Evolutionary conservation across 2,113 vertebrate genomes (phyloP), one percentile per base, ranked within the genome.

Genomic region (Forbesichthys papilliferus): DNA sequence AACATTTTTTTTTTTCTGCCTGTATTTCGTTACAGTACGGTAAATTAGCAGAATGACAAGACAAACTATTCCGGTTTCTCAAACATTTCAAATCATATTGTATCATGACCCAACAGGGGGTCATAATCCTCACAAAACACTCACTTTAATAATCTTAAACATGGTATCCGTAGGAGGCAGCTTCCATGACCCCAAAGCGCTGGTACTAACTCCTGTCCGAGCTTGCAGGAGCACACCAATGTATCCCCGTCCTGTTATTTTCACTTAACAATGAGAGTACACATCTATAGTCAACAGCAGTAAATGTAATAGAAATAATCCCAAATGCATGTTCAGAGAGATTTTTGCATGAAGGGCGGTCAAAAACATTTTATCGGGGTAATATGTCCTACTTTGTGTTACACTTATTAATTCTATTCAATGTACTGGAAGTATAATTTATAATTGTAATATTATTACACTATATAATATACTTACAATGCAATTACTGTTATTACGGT

Each of bases 221-320:
- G 86, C 87, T 55, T 91, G 78, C 47, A 94, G 62, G 10, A 92
- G 77, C 47, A 91, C 61, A 0, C 92, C 91, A 47, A 56, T 68
- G 66, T 93, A 92, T 1, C 59, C 64, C 9, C 87, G 84, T 54
- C 92, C 91, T 13, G 71, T n/a, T 53, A 93, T 86, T 5, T 80
- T 86, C 68, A 93, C 92, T 93, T 52, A 27, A 52, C 49, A 52
- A 18, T 61, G 71, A 36, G 70, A 42, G 34, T 42, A 61, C 61
- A 71, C 36, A 52, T 14, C 64, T n/a, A 20, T 12, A 49, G 57
- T 42, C 54, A 27, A 27, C 27, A 27, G 70, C 20, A 48, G 8
- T 18, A 42, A 11, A 20, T 33, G 16, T 58, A 18, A 13, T 14
- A 11, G 34, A 42, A 1, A 13, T 9, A 60, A 60, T 60, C 36